Base-by-base conservation (phyloP, 1,140 invertebrate species). In the Ceratitis capitata region DNA sequence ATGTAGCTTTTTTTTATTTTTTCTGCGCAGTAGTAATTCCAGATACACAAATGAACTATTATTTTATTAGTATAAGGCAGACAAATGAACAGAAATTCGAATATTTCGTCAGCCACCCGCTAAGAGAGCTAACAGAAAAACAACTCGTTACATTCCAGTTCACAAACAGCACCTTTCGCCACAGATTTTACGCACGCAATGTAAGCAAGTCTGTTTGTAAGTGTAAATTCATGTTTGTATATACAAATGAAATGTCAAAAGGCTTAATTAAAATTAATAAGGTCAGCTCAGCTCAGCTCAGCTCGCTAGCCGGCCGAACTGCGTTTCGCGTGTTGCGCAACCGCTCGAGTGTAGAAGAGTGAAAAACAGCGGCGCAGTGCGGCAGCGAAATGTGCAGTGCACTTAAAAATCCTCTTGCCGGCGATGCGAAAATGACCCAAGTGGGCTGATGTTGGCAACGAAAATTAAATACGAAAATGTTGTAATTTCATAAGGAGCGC, bases 211-310 rank as follows among this genome's bases (percentile, higher is more conserved):
- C 29, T 64, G 29, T 64, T 16, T 32, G 29, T 64, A 35, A 12
- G 14, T 32, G 29, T 53, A 12, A 29, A 32, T 64, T 3, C 53
- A 58, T 58, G 53, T 26, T 42, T 42, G 35, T n/a, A 39, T 47
- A 42, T 39, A 39, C 26, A 45, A 45, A 42, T 26, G 23, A 78
- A 78, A 78, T 78, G 39, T 78, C 69, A 78, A 78, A 78, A 78
- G 16, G 69, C 39, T 35, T 78, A 78, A 78, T 78, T 78, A 78
- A 78, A 78, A 26, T 78, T 78, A 78, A 45, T 47, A 45, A 78
- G n/a, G n/a, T 42, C 39, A 64, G 0, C 29, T 64, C 32, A 23
- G 2, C 35, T 5, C 5, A 47, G 45, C 45, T 47, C 5, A 5
- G 32, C 12, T 19, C 23, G 56, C n/a, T 64, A 32, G 56, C 23